These are phyloP conservation scores for Tetramorium simillimum DNA, from an alignment of 1,140 invertebrate species.

Conservation along the genomic window DNA sequence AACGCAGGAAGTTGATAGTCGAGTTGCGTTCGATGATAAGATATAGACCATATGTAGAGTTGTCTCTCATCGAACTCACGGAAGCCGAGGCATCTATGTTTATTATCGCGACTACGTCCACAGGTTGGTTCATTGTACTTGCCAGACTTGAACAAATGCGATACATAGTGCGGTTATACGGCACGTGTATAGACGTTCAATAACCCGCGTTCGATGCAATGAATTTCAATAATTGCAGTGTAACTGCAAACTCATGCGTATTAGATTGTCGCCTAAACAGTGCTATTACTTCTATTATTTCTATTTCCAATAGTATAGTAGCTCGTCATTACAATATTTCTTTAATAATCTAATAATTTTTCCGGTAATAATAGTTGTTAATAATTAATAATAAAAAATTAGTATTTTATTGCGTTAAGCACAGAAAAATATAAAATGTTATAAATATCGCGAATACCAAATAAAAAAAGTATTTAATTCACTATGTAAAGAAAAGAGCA, in stretches of 20 bases:
- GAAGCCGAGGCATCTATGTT: conserved; percentile 34
- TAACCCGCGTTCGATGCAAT: conserved; percentile 12
- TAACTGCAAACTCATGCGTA: not conserved
- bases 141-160: conserved; percentile 25
- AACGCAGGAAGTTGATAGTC: conserved; percentile 35
- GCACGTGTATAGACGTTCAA: conserved; percentile 14
- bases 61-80: conserved; percentile 35
- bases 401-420: not conserved
- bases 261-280: not conserved
- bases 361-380: not conserved
- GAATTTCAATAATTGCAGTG: not conserved
- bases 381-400: not conserved
- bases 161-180: not conserved
- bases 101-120: conserved; percentile 31
- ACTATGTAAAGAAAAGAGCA: not conserved
- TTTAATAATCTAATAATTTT: not conserved
- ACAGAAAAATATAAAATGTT: conserved; percentile 1
- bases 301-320: not conserved
- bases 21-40: conserved; percentile 38
- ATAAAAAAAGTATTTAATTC: not conserved
- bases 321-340: not conserved
- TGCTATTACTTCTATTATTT: not conserved
- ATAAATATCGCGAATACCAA: not conserved
- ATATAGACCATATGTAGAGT: conserved; percentile 19
- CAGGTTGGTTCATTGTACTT: conserved; percentile 52